Base-by-base conservation (phyloP, 2,113 vertebrate genomes). In the Serinus canaria region DNA sequence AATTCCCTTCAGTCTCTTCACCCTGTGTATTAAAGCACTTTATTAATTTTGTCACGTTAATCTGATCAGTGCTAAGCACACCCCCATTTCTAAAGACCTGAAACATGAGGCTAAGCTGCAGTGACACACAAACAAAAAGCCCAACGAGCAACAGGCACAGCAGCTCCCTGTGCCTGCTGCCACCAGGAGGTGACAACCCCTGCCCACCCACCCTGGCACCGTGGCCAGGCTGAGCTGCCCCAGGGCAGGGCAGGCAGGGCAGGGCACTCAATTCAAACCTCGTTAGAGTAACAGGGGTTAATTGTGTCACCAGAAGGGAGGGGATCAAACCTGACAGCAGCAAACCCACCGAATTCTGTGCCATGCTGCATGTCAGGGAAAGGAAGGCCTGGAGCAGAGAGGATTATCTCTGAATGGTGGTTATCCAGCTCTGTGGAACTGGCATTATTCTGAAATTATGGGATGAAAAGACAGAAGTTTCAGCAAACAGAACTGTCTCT, bases 1-100 rank as follows among this genome's bases (percentile, higher is more conserved):
- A 92, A 90, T 95, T 96, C 94, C 94, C 92, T 96, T 92, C 96
- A 90, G 91, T 91, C 82, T 89, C 84, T 47, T 96, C 92, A 89
- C 92, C 81, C 83, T 43, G 64, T 53, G 76, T 92, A 92, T 97
- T 95, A 88, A 96, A 91, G 92, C 53, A 93, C 92, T 92, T 96
- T 91, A 97, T 96, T 96, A 97, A 96, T 97, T 95, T 95, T 96
- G 94, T 95, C 96, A 96, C 46, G 12, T 96, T 97, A 96, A 96
- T 97, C 94, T 97, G 95, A 96, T 93, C 94, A 91, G 92, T 85
- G 43, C 96, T 93, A 83, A 95, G 94, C 87, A 84, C 30, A 3
- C 68, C 64, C 50, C 25, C 30, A 18, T 87, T 94, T 56, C 93
- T 70, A 91, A 94, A 91, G 89, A 56, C 82, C 82, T 16, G 11